Percentiles rank a stretch among this genome's conserved stretches.
These are phyloP conservation scores for Rhinolophus sinicus DNA, from an alignment of 2,113 vertebrate species.

Conservation along the genomic window DNA sequence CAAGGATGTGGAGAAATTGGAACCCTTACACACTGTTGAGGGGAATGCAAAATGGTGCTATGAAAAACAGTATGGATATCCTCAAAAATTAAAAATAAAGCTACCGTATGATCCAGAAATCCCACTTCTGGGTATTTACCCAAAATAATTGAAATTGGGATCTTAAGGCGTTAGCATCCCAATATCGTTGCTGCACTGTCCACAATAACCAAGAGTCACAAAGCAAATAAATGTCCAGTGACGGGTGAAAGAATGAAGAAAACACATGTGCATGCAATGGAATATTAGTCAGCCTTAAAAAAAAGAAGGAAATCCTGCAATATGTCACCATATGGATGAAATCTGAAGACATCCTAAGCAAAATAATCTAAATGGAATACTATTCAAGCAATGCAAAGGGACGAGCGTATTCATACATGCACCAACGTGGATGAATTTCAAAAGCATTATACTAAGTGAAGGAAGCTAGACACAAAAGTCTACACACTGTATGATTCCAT, in stretches of 20 bases:
- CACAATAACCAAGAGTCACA: not conserved
- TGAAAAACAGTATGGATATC: not conserved
- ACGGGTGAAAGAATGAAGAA: not conserved
- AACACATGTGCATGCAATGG: not conserved
- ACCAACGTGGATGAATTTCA: not conserved
- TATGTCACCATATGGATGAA: not conserved
- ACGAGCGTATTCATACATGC: not conserved
- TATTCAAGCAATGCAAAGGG: not conserved
- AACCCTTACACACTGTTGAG: not conserved
- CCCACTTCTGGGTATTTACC: not conserved
- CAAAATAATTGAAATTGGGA: slow-evolving; percentile 16
- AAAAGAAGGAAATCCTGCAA: not conserved
- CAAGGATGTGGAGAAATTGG: not conserved
- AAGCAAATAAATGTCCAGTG: not conserved
- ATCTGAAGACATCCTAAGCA: not conserved
- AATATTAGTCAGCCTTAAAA: not conserved
- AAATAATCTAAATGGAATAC: not conserved
- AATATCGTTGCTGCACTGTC: not conserved
- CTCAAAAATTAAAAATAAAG: slow-evolving; percentile 9
- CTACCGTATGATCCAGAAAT: not conserved
- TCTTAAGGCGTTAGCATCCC: not conserved
- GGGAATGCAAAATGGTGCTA: slow-evolving; percentile 32
- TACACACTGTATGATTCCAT: not conserved
- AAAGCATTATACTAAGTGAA: not conserved
- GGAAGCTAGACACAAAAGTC: not conserved